These are phyloP conservation scores for Falco cherrug DNA, from an alignment of 2,797 vertebrate genomes.

Conservation along the genomic window DNA sequence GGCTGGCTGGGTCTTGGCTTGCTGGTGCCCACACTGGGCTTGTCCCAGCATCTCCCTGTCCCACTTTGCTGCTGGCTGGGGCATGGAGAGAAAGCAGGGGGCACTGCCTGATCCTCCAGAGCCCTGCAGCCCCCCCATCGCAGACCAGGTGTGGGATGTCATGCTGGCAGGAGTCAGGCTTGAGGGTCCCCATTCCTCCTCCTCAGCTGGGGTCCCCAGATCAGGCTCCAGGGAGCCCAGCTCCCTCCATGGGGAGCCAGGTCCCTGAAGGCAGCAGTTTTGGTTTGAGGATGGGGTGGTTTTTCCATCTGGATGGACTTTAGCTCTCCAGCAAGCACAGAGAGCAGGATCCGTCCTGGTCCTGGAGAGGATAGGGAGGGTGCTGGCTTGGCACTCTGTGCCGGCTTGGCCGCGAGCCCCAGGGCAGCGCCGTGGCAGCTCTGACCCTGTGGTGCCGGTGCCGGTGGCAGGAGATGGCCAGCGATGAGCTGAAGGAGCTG, in stretches of 20 bases:
- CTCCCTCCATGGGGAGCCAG: not conserved
- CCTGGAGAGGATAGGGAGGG: not conserved
- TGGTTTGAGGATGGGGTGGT: not conserved
- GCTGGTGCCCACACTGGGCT: not conserved
- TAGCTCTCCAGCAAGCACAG: not conserved
- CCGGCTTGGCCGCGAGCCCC: not conserved
- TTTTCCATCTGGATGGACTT: not conserved
- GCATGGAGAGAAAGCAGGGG: not conserved
- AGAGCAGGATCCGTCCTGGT: not conserved
- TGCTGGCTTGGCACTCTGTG: not conserved
- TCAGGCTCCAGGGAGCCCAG: not conserved
- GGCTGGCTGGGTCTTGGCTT: not conserved
- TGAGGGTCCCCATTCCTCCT: not conserved
- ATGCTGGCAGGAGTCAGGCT: not conserved
- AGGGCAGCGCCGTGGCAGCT: rapidly evolving
- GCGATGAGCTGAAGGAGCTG: conserved; percentile 93
- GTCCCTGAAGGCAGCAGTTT: not conserved
- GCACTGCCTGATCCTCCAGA: not conserved
- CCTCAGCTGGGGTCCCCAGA: not conserved
- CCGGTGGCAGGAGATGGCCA: conserved; percentile 92
- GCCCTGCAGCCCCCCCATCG: not conserved
- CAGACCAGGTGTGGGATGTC: not conserved
- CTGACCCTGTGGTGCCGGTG: not conserved
- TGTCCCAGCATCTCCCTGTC: not conserved
- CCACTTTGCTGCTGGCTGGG: not conserved